A percentile compares a stretch with the other conserved stretches of the same genome.
Conservation (phyloP, 2,113 vertebrate genomes). For the Ahaetulla prasina region DNA sequence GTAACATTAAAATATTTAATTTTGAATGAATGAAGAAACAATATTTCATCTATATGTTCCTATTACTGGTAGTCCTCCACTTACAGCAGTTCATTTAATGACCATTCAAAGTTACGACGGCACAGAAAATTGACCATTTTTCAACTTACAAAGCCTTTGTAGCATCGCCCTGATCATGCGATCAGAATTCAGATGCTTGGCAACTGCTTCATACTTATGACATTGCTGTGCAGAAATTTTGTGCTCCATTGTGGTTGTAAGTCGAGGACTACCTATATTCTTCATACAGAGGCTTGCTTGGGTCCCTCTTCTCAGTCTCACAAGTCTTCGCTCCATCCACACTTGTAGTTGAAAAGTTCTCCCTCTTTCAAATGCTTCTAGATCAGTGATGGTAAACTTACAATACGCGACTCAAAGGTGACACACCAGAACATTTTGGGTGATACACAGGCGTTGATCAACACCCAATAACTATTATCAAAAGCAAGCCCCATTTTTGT, state of each 20-base stretch:
- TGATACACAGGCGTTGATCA: background rate
- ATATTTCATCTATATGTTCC: background rate
- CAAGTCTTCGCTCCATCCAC: background rate
- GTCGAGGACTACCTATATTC: background rate
- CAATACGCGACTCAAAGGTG: rapidly evolving
- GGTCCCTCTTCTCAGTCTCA: background rate
- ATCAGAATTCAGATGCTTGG: too few species aligned
- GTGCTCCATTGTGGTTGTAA: too few species aligned
- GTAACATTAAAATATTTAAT: background rate
- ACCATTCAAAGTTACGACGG: too few species aligned
- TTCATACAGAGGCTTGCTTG: background rate
- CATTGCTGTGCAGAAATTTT: too few species aligned
- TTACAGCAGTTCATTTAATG: too few species aligned
- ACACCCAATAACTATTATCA: background rate
- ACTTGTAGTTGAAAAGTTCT: background rate
- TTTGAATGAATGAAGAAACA: background rate
- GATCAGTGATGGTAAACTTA: background rate
- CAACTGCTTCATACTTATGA: too few species aligned
- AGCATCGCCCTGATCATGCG: too few species aligned
- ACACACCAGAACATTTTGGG: background rate
- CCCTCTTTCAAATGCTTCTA: background rate
- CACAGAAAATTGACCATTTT: too few species aligned
- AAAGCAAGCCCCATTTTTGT: background rate
- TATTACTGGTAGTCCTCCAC: too few species aligned
- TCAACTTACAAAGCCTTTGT: too few species aligned